Conservation (phyloP, 2,113 vertebrate species). For the Cyprinodon brontotheroides region DNA sequence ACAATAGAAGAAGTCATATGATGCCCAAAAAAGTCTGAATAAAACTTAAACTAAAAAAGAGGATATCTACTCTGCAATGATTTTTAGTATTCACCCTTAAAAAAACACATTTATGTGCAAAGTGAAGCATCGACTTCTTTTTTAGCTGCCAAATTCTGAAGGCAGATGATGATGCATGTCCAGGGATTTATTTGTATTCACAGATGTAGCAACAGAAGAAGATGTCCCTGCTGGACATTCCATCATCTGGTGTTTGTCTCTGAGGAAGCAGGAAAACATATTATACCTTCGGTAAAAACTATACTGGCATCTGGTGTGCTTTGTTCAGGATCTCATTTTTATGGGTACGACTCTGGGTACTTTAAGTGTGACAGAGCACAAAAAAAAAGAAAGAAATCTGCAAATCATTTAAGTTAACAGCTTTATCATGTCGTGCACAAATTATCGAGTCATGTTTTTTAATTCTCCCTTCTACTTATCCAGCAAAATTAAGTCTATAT, state of each 20-base stretch:
- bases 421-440: slow-evolving; percentile 24
- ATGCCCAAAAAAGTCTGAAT: neutral
- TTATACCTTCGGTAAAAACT: slow-evolving; percentile 1
- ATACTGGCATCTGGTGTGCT: slow-evolving; percentile 30
- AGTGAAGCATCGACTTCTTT: slow-evolving; percentile 8
- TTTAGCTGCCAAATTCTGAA: slow-evolving; percentile 60
- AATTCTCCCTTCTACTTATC: slow-evolving; percentile 40
- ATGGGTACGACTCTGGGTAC: slow-evolving; percentile 5
- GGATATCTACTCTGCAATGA: too few relatives aligned
- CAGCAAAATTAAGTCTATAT: slow-evolving; percentile 32
- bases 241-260: slow-evolving; percentile 57
- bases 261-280: slow-evolving; percentile 40
- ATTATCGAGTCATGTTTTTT: slow-evolving; percentile 46
- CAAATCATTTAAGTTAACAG: slow-evolving; percentile 13
- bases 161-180: slow-evolving; percentile 56
- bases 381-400: neutral
- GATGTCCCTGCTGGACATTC: slow-evolving; percentile 56
- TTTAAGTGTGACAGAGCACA: slow-evolving; percentile 9
- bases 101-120: too few relatives aligned
- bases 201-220: slow-evolving; percentile 59
- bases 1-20: neutral
- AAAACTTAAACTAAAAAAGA: too few relatives aligned
- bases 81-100: too few relatives aligned
- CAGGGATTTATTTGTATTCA: slow-evolving; percentile 72
- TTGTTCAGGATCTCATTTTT: slow-evolving; percentile 8